Evolutionary conservation across 1,140 invertebrate genomes (phyloP).

Genomic region (Nasonia longicornis): DNA sequence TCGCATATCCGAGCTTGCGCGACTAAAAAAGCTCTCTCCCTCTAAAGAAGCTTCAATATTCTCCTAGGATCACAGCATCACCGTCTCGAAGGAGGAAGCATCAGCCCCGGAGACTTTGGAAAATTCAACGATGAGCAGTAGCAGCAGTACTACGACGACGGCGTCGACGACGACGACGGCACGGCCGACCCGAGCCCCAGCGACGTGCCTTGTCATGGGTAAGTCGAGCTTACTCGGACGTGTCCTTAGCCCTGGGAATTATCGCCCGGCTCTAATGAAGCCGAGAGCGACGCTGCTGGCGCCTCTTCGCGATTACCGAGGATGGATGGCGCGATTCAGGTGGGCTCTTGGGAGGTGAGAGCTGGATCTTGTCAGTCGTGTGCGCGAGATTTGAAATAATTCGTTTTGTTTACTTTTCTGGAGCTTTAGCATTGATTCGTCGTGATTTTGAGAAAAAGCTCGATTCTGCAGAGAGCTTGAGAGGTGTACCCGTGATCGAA

Average conservation of each 20-base stretch:
- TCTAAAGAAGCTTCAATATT: not conserved
- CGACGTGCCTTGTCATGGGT: slow-evolving; percentile 63
- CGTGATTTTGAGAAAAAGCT: no score
- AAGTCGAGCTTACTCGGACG: slow-evolving; percentile 41
- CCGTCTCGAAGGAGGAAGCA: not conserved
- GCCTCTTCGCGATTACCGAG: not conserved
- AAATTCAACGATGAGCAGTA: slow-evolving; percentile 6
- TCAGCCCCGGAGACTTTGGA: not conserved
- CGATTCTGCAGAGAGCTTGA: no score
- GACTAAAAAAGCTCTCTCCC: not conserved
- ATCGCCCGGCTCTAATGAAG: slow-evolving; percentile 32
- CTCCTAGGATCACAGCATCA: slow-evolving; percentile 7
- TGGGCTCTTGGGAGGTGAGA: no score
- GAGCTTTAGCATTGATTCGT: no score
- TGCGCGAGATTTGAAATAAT: no score
- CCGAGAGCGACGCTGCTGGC: not conserved
- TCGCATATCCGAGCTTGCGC: not conserved
- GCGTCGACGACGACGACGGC: slow-evolving; percentile 44
- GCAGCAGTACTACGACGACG: not conserved
- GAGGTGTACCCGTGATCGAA: not conserved
- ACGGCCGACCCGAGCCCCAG: slow-evolving; percentile 44
- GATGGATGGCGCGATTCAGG: not conserved
- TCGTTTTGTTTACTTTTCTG: no score
- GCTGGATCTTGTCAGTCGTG: no score
- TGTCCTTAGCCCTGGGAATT: slow-evolving; percentile 23